Percentiles rank a stretch among this genome's conserved stretches.
These are phyloP conservation scores for Meteorus colon DNA, from an alignment of 2,888 invertebrate genomes.

Conservation along the genomic window DNA sequence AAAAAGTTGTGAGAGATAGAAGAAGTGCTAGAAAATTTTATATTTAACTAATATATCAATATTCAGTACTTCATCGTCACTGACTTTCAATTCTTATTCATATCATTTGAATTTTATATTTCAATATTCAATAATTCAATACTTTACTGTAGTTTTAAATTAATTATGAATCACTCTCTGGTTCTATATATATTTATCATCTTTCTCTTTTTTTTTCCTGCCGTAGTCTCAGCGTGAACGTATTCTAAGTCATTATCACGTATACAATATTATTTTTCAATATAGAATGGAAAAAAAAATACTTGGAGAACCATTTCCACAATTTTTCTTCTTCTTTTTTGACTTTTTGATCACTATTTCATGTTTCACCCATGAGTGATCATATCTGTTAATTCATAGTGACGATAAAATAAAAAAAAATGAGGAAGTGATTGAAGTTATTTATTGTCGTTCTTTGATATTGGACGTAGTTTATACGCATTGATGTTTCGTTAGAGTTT, in stretches of 20 bases:
- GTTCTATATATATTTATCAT: background rate
- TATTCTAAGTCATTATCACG: background rate
- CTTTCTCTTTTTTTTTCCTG: background rate
- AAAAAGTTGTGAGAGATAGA: conserved; percentile 26
- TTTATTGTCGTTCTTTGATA: no score
- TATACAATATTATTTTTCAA: no score
- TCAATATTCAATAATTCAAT: background rate
- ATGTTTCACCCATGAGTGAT: no score
- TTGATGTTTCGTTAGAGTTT: no score
- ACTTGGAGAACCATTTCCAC: no score
- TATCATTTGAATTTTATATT: background rate
- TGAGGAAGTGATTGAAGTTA: no score
- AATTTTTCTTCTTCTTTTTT: no score
- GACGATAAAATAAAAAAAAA: no score
- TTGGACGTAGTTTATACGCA: no score
- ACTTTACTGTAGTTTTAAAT: background rate
- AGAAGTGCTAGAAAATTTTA: background rate
- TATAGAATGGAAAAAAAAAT: no score
- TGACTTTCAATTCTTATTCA: background rate
- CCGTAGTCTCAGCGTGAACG: background rate
- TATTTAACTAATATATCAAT: conserved; percentile 3
- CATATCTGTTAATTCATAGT: no score
- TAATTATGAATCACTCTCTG: background rate
- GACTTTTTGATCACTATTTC: no score
- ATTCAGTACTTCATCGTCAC: conserved; percentile 5